Evolutionary conservation across 64 coral and sea anemone species (phyloP), one percentile per base, ranked within the genome.

Genomic region (Montipora capricornis): DNA sequence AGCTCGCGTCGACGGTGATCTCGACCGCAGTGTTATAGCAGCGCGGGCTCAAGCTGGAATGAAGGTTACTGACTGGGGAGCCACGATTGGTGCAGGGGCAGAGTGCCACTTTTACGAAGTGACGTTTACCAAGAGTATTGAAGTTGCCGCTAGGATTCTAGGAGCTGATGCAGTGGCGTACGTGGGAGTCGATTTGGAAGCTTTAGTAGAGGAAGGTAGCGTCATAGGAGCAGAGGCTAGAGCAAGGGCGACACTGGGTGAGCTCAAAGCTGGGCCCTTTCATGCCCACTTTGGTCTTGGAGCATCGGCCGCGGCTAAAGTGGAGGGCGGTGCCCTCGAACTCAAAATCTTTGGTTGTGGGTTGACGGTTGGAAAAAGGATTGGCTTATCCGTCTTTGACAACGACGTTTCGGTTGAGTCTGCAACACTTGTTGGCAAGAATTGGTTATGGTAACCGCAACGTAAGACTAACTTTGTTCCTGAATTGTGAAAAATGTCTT

Each of bases 401-500:
- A 68, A 68, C 64, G 7, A 68, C 64, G 64, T 68, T 68, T 68
- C 64, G 64, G 64, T 68, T 15, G 57, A 59, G 57, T 59, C 57
- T 59, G 57, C 57, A 59, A 3, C 64, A 68, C 64, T 68, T 68
- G 64, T 68, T 19, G 64, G 64, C 64, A 68, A 68, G 64, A 68
- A 68, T 13, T 12, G 64, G 64, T 68, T 68, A 68, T 68, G 64
- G 64, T 17, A 68, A 68, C 64, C 64, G 64, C 10, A 68, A 68
- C 17, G 5, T 13, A 17, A 68, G 64, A 68, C 64, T 68, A 68
- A 15, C 64, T 68, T 17, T 68, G 64, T 16, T 68, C 64, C 11
- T 68, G 64, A 68, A 68, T 68, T 68, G 64, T 68, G 64, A 68
- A 68, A 68, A 68, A 68, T 68, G 64, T 68, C 64, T 12, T 68